phyloP scores from a whole-genome alignment of 2,888 invertebrate genomes.

The Nemoura dubitans region DNA sequence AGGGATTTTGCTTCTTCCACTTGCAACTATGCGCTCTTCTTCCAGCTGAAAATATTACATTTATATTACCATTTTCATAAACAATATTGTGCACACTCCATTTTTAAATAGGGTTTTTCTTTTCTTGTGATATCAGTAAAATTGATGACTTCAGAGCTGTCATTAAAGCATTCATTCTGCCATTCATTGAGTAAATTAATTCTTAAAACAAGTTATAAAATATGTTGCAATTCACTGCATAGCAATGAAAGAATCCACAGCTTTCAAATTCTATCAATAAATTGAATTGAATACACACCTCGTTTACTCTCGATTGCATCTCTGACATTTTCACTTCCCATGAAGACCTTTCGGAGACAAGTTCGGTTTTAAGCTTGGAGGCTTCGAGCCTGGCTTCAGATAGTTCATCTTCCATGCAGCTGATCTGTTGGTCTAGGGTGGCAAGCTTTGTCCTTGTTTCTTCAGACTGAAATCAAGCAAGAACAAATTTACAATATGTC shows the following conservation, averaged over 20 bases:
- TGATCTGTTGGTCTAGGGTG: slow-evolving; percentile 82
- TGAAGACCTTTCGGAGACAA: slow-evolving; percentile 87
- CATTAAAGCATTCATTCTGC: too few relatives aligned
- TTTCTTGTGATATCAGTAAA: too few relatives aligned
- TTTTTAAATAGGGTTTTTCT: too few relatives aligned
- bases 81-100: too few relatives aligned
- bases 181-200: too few relatives aligned
- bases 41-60: slow-evolving; percentile 75
- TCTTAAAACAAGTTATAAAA: too few relatives aligned
- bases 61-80: too few relatives aligned
- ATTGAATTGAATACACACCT: slow-evolving; percentile 62
- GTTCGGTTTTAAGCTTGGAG: slow-evolving; percentile 85
- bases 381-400: slow-evolving; percentile 84
- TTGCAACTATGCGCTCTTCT: slow-evolving; percentile 84
- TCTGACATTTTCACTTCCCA: slow-evolving; percentile 88
- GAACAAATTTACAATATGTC: slow-evolving; percentile 20
- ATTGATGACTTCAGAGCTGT: too few relatives aligned
- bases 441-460: slow-evolving; percentile 77
- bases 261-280: too few relatives aligned
- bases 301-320: slow-evolving; percentile 87
- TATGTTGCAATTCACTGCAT: too few relatives aligned
- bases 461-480: slow-evolving; percentile 64
- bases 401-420: slow-evolving; percentile 87
- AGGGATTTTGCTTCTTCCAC: slow-evolving; percentile 85
- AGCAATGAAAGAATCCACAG: too few relatives aligned